phyloP scores from a whole-genome alignment of 2,113 vertebrate species.

The Pan paniscus region DNA sequence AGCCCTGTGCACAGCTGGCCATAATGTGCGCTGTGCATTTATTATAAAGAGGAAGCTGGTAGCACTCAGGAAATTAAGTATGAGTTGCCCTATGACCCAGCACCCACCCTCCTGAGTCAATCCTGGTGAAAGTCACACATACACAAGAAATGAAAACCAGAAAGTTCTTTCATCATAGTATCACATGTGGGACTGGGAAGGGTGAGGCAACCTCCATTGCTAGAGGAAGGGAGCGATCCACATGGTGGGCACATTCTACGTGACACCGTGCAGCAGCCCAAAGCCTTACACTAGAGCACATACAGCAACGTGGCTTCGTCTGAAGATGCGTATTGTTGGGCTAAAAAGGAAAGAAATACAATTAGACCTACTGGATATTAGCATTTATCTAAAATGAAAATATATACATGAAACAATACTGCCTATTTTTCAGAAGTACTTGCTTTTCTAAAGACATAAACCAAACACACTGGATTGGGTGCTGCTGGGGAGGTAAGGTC shows the following conservation, averaged over 20 bases:
- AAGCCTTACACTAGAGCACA: too few species aligned
- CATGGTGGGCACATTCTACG: accelerated
- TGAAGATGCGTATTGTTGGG: background rate
- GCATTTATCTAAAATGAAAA: background rate
- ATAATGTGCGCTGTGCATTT: background rate
- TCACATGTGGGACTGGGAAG: background rate
- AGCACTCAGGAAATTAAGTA: background rate
- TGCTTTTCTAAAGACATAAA: slow-evolving; percentile 12
- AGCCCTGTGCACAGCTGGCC: background rate
- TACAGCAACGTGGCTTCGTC: background rate
- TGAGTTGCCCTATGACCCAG: too few species aligned
- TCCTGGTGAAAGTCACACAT: background rate
- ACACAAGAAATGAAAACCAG: background rate
- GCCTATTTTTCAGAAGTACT: background rate
- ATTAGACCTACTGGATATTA: background rate
- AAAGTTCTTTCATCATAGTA: background rate
- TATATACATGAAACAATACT: background rate
- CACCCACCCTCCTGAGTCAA: background rate
- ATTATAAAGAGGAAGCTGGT: background rate
- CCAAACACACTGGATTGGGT: background rate
- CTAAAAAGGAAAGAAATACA: background rate
- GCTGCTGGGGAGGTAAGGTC: background rate
- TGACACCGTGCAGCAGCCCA: background rate
- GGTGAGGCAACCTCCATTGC: background rate
- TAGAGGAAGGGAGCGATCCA: too few species aligned